Evolutionary conservation across 2,888 invertebrate genomes (phyloP), one percentile per base, ranked within the genome.

Genomic region (Microchrysa polita): DNA sequence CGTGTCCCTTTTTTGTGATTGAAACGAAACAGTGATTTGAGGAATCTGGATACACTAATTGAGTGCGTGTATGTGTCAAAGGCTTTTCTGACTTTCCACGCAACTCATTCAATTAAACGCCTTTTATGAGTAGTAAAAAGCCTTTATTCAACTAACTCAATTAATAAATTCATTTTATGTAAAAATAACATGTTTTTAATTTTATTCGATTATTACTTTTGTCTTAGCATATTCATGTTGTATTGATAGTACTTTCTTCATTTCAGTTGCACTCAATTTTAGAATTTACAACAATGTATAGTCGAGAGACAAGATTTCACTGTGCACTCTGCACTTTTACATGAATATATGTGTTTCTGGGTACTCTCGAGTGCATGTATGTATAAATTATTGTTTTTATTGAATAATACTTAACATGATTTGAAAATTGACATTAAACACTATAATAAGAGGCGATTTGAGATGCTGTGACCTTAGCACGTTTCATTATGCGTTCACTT

Each of bases 391-490:
- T 16, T 67, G 20, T 34, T 53, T 53, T 16, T 53, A 34, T 65
- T 65, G n/a, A 34, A 34, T 34, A 48, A 65, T 48, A 48, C 14
- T 34, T 65, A 65, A 65, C 65, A 65, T 44, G 40, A 48, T 65
- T 57, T 67, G 67, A 67, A 67, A 60, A 55, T 67, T 67, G 67
- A 53, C 67, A 18, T 42, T 42, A 34, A 55, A 53, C 53, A 53
- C 48, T 48, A n/a, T 48, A 48, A n/a, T n/a, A n/a, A n/a, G 48
- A 48, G 14, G 12, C 16, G 48, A 48, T n/a, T 7, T 10, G 20
- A 18, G 9, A 12, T 63, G 52, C 12, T 16, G n/a, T 44, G 5
- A 16, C 53, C n/a, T 53, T 20, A 23, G n/a, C 18, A 20, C 40
- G 18, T 59, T 59, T n/a, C 18, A 59, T 59, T 59, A 27, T 23